Evolutionary conservation across 2,113 vertebrate genomes (phyloP).

Genomic region (Zosterops borbonicus): DNA sequence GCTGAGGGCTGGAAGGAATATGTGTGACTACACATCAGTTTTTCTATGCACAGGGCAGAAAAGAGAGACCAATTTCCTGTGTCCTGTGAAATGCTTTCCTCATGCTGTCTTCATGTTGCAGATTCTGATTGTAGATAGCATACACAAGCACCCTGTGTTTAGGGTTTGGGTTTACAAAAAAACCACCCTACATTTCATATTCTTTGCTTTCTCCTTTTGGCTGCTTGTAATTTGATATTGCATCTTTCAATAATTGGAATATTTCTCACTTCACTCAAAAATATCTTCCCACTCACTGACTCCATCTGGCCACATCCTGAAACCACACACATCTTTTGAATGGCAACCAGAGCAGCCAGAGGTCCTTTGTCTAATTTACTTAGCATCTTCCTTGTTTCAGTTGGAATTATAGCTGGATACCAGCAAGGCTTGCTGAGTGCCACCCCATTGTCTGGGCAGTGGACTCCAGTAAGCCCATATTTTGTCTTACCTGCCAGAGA

Average conservation of each 20-base stretch:
- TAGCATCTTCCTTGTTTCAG: neutral
- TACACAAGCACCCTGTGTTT: neutral
- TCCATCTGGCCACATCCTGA: neutral
- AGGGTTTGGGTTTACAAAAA: neutral
- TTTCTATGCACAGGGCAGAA: neutral
- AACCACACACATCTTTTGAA: neutral
- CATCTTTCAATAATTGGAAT: neutral
- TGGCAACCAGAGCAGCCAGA: neutral
- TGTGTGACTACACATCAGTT: neutral
- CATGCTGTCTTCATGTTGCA: neutral
- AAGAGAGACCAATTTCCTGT: neutral
- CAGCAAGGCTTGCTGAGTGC: neutral
- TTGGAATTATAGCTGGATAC: neutral
- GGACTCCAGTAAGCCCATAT: neutral
- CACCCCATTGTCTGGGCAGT: neutral
- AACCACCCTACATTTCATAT: neutral
- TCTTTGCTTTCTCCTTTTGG: neutral
- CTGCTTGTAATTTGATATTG: neutral
- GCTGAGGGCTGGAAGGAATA: neutral
- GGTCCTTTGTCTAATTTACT: neutral
- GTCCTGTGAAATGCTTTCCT: neutral
- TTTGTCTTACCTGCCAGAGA: neutral
- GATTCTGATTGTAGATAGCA: neutral
- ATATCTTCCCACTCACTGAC: neutral
- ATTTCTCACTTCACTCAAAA: neutral